phyloP scores from a whole-genome alignment of 2,888 invertebrate species.

The Achlya flavicornis region DNA sequence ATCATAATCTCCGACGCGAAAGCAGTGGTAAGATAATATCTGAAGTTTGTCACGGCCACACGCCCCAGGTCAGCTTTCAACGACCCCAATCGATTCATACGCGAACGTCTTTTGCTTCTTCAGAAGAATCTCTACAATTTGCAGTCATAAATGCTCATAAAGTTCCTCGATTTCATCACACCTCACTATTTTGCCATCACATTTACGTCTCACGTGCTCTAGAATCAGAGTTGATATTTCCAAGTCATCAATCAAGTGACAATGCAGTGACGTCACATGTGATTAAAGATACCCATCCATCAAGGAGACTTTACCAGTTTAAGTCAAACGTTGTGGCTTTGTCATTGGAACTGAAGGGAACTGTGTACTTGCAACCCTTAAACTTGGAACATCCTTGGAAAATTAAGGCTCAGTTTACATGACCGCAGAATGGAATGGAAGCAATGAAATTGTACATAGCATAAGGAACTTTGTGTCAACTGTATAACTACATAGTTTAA shows the following conservation, averaged over 20 bases:
- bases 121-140: background rate
- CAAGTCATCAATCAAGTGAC: slow-evolving; percentile 7
- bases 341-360: background rate
- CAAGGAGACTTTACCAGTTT: background rate
- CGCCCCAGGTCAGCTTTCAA: background rate
- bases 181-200: background rate
- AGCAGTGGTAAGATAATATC: slow-evolving; percentile 34
- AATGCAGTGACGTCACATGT: slow-evolving; percentile 3
- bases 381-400: too few species aligned
- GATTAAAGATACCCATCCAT: slow-evolving; percentile 11
- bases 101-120: background rate
- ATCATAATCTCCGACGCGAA: background rate
- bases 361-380: background rate
- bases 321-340: background rate
- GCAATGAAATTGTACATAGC: too few species aligned
- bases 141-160: background rate
- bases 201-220: background rate
- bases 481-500: too few species aligned
- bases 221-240: slow-evolving; percentile 4
- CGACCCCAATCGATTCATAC: slow-evolving; percentile 3
- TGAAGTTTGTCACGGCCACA: slow-evolving; percentile 28
- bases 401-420: too few species aligned
- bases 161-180: background rate
- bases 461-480: too few species aligned
- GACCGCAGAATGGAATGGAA: too few species aligned